Evolutionary conservation across 2,888 invertebrate species (phyloP), one percentile per base, ranked within the genome.

Genomic region (Helleia helle): DNA sequence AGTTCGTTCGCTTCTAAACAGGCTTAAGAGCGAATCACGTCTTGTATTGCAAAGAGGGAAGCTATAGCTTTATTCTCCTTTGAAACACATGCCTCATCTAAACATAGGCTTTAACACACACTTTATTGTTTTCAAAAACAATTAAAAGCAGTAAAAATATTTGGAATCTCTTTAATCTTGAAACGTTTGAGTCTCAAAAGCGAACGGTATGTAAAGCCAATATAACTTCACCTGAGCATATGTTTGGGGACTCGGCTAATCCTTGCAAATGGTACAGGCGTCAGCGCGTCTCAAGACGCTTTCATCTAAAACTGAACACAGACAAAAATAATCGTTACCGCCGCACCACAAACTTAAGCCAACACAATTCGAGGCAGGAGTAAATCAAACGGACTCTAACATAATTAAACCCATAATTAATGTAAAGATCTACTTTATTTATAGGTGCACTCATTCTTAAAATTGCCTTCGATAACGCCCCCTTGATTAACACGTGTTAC

Each of bases 351-450:
- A 76, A 64, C 71, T 69, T 84, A 84, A 84, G 80, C 81, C 80
- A 73, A n/a, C n/a, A n/a, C n/a, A n/a, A n/a, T n/a, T n/a, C n/a
- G n/a, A n/a, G n/a, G n/a, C n/a, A n/a, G n/a, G n/a, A n/a, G n/a
- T 84, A 83, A 83, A 84, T 84, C 83, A 84, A 84, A 81, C 81
- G 80, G 81, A 83, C 77, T 80, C 79, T 71, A 58, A 79, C 72
- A 75, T 79, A 77, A 84, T 83, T 81, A 81, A 81, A 80, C 79
- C 74, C 71, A 81, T 81, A 83, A 83, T 83, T 81, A 81, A 83
- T 81, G 80, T 79, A 77, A 77, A 75, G 72, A 68, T 34, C 12
- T 34, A 34, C 22, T 34, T 34, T 34, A 34, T 34, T 34, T 34
- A 34, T 34, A 22, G 34, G 12, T 34, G 62, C 62, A 71, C 70